These are phyloP conservation scores for Columba janthina DNA, from an alignment of 2,113 vertebrate genomes.

Conservation along the genomic window DNA sequence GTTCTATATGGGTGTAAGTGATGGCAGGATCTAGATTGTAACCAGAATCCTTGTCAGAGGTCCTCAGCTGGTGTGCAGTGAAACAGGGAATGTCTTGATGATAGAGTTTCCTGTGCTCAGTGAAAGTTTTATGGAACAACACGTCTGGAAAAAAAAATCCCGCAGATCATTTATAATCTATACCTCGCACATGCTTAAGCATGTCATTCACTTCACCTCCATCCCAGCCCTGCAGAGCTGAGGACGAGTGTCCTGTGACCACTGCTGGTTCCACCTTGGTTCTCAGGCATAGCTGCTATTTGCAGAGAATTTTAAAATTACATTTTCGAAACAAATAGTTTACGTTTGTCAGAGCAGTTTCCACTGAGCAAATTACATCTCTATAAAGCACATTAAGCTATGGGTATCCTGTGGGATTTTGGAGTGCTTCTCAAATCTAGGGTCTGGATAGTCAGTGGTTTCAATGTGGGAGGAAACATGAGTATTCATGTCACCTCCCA, in stretches of 20 bases:
- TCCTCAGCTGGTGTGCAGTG: not conserved
- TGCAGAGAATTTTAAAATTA: not conserved
- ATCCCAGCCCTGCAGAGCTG: accelerated
- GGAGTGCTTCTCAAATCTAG: not conserved
- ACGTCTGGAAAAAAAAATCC: not conserved
- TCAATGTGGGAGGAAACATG: not conserved
- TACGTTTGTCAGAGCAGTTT: not conserved
- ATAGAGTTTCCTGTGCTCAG: not conserved
- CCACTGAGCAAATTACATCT: not conserved
- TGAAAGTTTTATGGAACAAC: not conserved
- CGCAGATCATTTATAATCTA: not conserved
- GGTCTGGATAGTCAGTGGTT: not conserved
- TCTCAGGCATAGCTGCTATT: not conserved
- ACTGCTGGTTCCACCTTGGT: accelerated
- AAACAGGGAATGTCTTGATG: not conserved
- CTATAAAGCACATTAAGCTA: not conserved
- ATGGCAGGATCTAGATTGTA: not conserved
- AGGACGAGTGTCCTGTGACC: not conserved
- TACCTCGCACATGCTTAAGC: accelerated
- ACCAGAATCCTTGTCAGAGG: not conserved
- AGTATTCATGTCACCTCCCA: not conserved
- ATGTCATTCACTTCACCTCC: not conserved
- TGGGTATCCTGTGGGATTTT: not conserved
- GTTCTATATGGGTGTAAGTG: not conserved
- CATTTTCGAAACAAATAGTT: not conserved